Conservation (phyloP, 2,888 invertebrate species). For the Gasteruption jaculator region DNA sequence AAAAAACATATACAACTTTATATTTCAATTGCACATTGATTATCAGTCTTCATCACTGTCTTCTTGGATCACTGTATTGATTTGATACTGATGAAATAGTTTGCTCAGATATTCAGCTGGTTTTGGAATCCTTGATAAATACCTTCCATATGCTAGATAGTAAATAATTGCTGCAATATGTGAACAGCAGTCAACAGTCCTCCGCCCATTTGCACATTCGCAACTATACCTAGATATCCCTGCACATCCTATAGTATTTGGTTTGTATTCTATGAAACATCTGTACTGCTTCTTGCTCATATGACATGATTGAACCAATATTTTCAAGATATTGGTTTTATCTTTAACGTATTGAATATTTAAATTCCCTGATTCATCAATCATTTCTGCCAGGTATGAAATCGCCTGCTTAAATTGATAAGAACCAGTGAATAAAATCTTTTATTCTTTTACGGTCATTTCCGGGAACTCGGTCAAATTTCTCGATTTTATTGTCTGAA, state of each 20-base stretch:
- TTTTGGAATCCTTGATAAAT: constrained; percentile 1
- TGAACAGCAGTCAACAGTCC: constrained; percentile 10
- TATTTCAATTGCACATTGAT: no score
- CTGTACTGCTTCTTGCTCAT: constrained; percentile 9
- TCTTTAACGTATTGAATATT: constrained; percentile 14
- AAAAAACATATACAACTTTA: no score
- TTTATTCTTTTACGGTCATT: constrained; percentile 9
- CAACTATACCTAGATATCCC: constrained; percentile 7
- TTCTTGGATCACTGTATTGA: background rate
- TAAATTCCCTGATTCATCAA: constrained; percentile 10
- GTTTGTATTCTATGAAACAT: constrained; percentile 15
- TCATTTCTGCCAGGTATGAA: constrained; percentile 13
- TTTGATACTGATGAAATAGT: background rate
- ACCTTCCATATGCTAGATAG: constrained; percentile 1
- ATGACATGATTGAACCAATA: constrained; percentile 15
- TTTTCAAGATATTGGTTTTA: constrained; percentile 11
- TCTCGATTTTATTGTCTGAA: background rate
- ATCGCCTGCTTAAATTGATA: constrained; percentile 8
- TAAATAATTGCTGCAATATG: constrained; percentile 6
- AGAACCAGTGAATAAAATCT: constrained; percentile 8
- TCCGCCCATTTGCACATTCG: constrained; percentile 3
- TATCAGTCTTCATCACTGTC: constrained; percentile 6
- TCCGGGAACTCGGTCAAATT: constrained; percentile 14
- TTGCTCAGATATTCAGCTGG: constrained; percentile 1
- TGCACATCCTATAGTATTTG: constrained; percentile 3